Evolutionary conservation across 2,888 invertebrate genomes (phyloP).

Genomic region (Melolontha melolontha): DNA sequence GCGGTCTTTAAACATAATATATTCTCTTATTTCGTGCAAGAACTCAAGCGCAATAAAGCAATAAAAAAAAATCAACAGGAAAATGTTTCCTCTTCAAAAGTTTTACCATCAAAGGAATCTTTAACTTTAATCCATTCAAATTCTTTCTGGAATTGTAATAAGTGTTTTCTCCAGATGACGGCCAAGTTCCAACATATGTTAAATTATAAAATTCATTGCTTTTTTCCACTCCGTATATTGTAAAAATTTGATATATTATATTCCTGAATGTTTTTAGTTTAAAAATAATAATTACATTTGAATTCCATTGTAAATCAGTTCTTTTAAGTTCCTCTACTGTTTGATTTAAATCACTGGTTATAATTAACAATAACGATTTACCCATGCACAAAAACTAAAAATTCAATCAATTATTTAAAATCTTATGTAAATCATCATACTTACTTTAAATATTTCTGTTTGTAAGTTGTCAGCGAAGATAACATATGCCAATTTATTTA

Average conservation of each 20-base stretch:
- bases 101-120: slow-evolving; percentile 10
- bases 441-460: too few species aligned
- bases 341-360: slow-evolving; percentile 8
- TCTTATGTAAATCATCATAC: neutral
- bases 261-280: neutral
- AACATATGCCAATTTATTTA: too few species aligned
- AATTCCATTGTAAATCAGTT: slow-evolving; percentile 20
- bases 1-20: too few species aligned
- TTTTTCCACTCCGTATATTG: slow-evolving; percentile 5
- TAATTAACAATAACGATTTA: slow-evolving; percentile 2
- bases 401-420: neutral
- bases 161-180: neutral
- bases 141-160: slow-evolving; percentile 1
- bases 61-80: too few species aligned
- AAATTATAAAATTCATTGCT: neutral
- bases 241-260: slow-evolving; percentile 11
- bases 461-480: too few species aligned
- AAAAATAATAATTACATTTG: slow-evolving; percentile 14
- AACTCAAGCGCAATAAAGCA: too few species aligned
- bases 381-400: neutral
- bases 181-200: slow-evolving; percentile 3
- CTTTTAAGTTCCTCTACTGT: neutral
- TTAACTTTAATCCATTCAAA: neutral
- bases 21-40: too few species aligned
- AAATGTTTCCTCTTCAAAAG: neutral